phyloP scores from a whole-genome alignment of 2,113 vertebrate genomes.

The Pelvicachromis taeniatus region DNA sequence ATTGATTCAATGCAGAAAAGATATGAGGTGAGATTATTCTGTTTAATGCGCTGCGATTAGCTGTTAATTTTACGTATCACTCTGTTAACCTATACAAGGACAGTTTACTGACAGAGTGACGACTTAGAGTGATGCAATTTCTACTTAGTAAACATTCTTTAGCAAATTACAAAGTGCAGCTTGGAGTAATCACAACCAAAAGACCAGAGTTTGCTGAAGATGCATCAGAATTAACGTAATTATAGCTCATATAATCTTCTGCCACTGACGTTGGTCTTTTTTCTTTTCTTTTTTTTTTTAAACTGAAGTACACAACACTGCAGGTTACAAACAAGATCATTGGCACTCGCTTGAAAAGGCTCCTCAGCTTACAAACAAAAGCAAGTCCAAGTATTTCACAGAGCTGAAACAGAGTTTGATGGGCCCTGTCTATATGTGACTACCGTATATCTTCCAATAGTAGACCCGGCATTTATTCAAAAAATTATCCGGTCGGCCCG shows the following conservation, averaged over 20 bases:
- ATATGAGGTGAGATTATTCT: neutral
- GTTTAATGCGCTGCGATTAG: neutral
- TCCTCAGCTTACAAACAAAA: neutral
- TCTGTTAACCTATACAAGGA: neutral
- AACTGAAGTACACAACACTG: neutral
- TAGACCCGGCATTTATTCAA: too few species aligned
- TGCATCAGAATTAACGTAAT: neutral
- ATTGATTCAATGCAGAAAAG: neutral
- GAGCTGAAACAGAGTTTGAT: neutral
- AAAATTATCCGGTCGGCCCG: too few species aligned
- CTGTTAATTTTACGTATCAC: neutral
- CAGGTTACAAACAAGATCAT: neutral
- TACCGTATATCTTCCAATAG: too few species aligned
- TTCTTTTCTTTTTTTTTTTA: accelerated
- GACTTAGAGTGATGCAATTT: neutral
- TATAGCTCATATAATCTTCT: neutral
- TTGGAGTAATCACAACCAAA: neutral
- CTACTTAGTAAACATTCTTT: neutral
- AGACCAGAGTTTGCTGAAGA: neutral
- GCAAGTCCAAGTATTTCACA: neutral
- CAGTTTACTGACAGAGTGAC: neutral
- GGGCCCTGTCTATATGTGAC: neutral
- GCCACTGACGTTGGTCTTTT: neutral
- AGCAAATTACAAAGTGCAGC: neutral
- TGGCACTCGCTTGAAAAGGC: accelerated